Conservation (phyloP, 2,888 invertebrate genomes). For the Diploptera punctata region DNA sequence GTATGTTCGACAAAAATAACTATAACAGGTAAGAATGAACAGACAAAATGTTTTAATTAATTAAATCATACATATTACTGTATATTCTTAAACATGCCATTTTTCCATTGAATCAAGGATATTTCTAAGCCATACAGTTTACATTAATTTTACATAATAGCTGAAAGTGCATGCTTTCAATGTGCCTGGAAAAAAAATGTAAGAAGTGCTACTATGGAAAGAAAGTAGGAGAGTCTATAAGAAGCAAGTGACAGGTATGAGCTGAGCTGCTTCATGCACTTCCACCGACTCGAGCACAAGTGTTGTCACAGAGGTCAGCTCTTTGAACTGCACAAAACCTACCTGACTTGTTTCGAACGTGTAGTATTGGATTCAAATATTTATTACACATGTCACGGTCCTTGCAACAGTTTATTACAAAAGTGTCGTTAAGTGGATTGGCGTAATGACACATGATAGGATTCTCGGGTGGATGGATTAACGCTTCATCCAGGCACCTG, state of each 20-base stretch:
- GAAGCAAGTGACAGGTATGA: slow-evolving; percentile 1
- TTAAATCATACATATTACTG: no score
- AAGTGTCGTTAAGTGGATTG: slow-evolving; percentile 75
- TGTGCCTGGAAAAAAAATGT: slow-evolving; percentile 15
- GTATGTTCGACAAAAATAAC: no score
- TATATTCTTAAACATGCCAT: no score
- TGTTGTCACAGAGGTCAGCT: background rate
- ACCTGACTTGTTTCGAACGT: slow-evolving; percentile 69
- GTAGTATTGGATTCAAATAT: slow-evolving; percentile 71
- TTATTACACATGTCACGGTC: slow-evolving; percentile 76
- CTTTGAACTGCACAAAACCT: slow-evolving; percentile 48
- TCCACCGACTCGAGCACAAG: slow-evolving; percentile 20
- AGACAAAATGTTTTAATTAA: no score
- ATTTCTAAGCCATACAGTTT: no score
- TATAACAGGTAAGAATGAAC: no score
- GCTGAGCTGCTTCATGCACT: slow-evolving; percentile 30
- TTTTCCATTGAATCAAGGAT: no score
- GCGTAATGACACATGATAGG: slow-evolving; percentile 82
- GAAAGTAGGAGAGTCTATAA: background rate
- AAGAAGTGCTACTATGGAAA: background rate
- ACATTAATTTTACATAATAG: no score
- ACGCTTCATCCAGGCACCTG: slow-evolving; percentile 80
- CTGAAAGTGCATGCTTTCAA: slow-evolving; percentile 28
- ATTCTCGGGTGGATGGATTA: slow-evolving; percentile 79
- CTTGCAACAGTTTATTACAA: slow-evolving; percentile 84